Base-by-base conservation (phyloP, 2,888 invertebrate genomes). In the Meganola albula region DNA sequence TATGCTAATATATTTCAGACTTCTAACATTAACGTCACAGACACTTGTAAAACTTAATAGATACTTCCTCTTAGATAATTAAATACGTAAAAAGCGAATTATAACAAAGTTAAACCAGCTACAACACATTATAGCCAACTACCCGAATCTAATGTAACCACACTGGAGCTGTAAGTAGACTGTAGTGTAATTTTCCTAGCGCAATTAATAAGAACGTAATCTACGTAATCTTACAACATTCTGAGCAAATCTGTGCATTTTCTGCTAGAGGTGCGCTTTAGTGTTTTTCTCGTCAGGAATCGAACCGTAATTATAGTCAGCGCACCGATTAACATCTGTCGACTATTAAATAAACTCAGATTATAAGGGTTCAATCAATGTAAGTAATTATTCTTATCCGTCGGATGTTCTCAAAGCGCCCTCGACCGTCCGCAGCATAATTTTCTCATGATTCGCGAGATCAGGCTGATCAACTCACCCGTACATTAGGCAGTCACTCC, bases 311-410 rank as follows among this genome's bases (percentile, higher is more conserved):
- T 84, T 85, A 80, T 79, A 77, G 77, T 52, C 67, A 62, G 72
- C 63, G 65, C 65, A 57, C 60, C 84, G 83, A 83, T 85, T 83
- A 83, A 84, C 85, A 85, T 83, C 84, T 85, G 85, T 80, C 76
- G 78, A 82, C 83, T 83, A 79, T 82, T 79, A 83, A 77, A 83
- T 82, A 77, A 82, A 79, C 68, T 74, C 69, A 58, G 75, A 76
- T 77, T 80, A 82, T 80, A 83, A 77, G 78, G 82, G 78, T 82
- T 84, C 84, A 82, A 83, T 82, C 80, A 78, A 80, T 80, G 83
- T 73, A 74, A 82, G 79, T 84, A 85, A 85, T 85, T 84, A 84
- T 84, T 84, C 79, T 80, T 84, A 84, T 84, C 84, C 83, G 84
- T 79, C 83, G 80, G 84, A 74, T 72, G 78, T 65, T 76, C 74